Percentiles rank a stretch among this genome's conserved stretches.
phyloP scores from a whole-genome alignment of 2,888 invertebrate genomes.

The Synanthedon myopaeformis region DNA sequence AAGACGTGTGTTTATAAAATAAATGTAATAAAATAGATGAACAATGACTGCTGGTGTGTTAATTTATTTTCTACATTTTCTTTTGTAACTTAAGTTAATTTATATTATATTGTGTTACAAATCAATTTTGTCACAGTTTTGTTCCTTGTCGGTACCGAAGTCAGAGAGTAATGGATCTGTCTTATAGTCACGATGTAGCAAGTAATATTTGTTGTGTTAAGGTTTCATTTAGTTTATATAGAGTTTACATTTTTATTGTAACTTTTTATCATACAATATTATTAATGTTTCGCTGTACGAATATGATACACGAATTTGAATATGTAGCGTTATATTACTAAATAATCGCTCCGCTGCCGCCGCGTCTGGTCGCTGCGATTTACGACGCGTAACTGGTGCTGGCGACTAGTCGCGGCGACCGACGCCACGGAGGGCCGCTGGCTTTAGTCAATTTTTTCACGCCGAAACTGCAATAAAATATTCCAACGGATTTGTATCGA shows the following conservation, averaged over 20 bases:
- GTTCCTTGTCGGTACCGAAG: slow-evolving; percentile 22
- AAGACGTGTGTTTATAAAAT: slow-evolving; percentile 54
- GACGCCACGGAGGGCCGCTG: slow-evolving; percentile 42
- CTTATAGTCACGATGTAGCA: slow-evolving; percentile 35
- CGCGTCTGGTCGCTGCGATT: no score
- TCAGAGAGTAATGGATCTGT: slow-evolving; percentile 46
- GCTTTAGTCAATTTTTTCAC: slow-evolving; percentile 63
- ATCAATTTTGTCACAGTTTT: slow-evolving; percentile 26
- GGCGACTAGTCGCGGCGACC: slow-evolving; percentile 30
- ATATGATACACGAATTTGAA: slow-evolving; percentile 23
- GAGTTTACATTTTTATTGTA: slow-evolving; percentile 2
- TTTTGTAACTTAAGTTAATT: slow-evolving; percentile 61
- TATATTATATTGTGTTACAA: slow-evolving; percentile 43
- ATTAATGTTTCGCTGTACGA: slow-evolving; percentile 30
- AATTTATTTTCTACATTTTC: slow-evolving; percentile 56
- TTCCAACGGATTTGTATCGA: slow-evolving; percentile 58
- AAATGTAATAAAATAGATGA: slow-evolving; percentile 53
- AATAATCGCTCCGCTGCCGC: slow-evolving; percentile 20
- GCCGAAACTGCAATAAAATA: slow-evolving; percentile 47
- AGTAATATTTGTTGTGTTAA: slow-evolving; percentile 35
- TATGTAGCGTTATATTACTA: slow-evolving; percentile 14
- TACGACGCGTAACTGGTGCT: no score
- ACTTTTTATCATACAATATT: slow-evolving; percentile 6
- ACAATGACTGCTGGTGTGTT: slow-evolving; percentile 57
- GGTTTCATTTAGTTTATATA: slow-evolving; percentile 35